Conservation (phyloP, 2,113 vertebrate species). For the Strix aluco region DNA sequence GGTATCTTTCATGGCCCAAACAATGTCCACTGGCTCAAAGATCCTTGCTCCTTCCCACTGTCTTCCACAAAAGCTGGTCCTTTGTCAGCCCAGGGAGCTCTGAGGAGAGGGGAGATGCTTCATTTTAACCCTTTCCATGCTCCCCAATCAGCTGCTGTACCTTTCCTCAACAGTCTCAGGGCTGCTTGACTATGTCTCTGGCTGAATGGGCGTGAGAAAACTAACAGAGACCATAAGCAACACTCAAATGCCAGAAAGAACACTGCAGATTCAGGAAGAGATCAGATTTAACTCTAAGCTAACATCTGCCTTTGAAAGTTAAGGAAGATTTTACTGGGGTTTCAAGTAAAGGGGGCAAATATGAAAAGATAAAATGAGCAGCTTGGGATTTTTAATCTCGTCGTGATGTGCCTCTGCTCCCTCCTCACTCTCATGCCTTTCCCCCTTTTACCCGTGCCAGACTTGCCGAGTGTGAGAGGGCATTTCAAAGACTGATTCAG, state of each 20-base stretch:
- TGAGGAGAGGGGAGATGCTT: neutral
- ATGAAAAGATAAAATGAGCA: neutral
- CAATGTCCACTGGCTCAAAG: neutral
- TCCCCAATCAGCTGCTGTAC: neutral
- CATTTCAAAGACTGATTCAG: neutral
- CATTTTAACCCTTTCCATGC: neutral
- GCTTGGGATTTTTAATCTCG: neutral
- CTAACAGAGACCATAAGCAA: neutral
- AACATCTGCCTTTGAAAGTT: neutral
- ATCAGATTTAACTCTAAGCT: neutral
- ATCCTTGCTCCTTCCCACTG: neutral
- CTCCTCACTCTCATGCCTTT: neutral
- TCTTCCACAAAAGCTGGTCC: neutral
- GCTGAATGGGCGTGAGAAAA: neutral
- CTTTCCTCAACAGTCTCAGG: neutral
- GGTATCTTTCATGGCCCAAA: neutral
- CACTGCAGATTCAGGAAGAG: neutral
- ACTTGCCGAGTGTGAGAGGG: neutral
- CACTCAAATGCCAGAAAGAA: neutral
- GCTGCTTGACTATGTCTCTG: neutral
- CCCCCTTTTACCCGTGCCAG: neutral
- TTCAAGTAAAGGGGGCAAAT: neutral
- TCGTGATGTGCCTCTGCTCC: neutral
- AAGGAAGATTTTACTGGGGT: neutral
- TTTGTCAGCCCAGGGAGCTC: neutral